Evolutionary conservation across 2,888 invertebrate species (phyloP), one percentile per base, ranked within the genome.

Genomic region (Athalia circularis): DNA sequence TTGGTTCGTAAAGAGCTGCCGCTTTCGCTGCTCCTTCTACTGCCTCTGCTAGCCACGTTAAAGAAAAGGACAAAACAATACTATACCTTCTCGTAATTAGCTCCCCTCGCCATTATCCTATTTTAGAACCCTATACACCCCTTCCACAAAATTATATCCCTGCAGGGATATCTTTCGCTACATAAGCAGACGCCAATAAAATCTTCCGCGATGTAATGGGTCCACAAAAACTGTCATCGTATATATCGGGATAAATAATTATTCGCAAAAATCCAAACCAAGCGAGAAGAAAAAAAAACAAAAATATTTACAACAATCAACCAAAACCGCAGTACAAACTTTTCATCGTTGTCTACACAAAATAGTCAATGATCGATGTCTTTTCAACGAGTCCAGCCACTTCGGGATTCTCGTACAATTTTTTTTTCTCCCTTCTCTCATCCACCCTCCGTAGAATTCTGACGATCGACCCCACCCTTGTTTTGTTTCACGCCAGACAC

Each of bases 1-100:
- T 82, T 82, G 81, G 80, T 81, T 80, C 65, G 79, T 79, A 77
- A 80, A 81, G 80, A 81, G 77, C 29, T 29, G 29, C 29, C 29
- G 29, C 29, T 29, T 29, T 29, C 29, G 29, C 29, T 29, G 29
- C 29, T 29, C 29, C 29, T 29, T 29, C 29, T 29, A 29, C 29
- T 29, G 29, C 29, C 29, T 29, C 29, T 29, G 2, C 29, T 29
- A 29, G 29, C 29, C 29, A 79, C 65, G 79, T 50, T 72, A 79
- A 75, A 80, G 75, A 75, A 64, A 75, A 57, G 76, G 50, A 78
- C 72, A 79, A 74, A 78, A 72, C 64, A 75, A 77, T 77, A 65
- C 67, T 59, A 29, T 29, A 77, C 67, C 77, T 77, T 15, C 1
- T 65, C 57, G 43, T 65, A 77, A 77, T 77, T 77, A 77, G 65